Percentiles rank a stretch among this genome's conserved stretches.
Evolutionary conservation across 2,113 vertebrate genomes (phyloP).

Genomic region (Pygoscelis adeliae): DNA sequence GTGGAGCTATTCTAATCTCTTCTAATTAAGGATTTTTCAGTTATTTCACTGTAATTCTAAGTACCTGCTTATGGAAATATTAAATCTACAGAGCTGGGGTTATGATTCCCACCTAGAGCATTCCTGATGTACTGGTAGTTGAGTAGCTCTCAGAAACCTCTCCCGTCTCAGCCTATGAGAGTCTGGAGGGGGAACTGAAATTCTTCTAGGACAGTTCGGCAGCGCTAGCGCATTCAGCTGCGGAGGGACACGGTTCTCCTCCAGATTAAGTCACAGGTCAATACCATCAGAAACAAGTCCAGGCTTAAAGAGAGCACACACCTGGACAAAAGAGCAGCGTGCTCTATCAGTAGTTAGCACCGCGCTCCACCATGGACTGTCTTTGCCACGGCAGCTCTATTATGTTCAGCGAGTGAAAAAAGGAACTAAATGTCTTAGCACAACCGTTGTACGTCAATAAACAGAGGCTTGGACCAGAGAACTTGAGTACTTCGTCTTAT

Average conservation of each 20-base stretch:
- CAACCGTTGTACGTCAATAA: neutral
- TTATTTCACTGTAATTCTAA: neutral
- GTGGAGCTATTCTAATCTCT: neutral
- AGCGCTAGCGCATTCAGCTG: neutral
- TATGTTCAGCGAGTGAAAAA: neutral
- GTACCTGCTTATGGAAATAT: neutral
- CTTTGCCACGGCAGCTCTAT: neutral
- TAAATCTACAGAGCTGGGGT: neutral
- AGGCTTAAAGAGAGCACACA: neutral
- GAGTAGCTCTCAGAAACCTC: neutral
- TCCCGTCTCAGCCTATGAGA: neutral
- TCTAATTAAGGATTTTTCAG: neutral
- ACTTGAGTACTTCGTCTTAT: rapidly evolving
- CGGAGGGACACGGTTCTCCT: neutral
- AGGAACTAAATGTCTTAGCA: neutral
- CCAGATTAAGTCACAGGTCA: neutral
- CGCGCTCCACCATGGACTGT: rapidly evolving
- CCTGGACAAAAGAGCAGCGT: rapidly evolving
- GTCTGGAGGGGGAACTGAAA: neutral
- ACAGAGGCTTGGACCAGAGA: neutral
- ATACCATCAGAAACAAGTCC: neutral
- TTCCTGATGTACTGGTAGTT: neutral
- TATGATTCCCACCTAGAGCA: rapidly evolving
- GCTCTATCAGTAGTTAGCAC: neutral
- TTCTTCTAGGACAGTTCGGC: neutral